Percentiles rank a stretch among this genome's conserved stretches.
Conservation (phyloP, 2,888 invertebrate genomes). For the Biston stratarius region DNA sequence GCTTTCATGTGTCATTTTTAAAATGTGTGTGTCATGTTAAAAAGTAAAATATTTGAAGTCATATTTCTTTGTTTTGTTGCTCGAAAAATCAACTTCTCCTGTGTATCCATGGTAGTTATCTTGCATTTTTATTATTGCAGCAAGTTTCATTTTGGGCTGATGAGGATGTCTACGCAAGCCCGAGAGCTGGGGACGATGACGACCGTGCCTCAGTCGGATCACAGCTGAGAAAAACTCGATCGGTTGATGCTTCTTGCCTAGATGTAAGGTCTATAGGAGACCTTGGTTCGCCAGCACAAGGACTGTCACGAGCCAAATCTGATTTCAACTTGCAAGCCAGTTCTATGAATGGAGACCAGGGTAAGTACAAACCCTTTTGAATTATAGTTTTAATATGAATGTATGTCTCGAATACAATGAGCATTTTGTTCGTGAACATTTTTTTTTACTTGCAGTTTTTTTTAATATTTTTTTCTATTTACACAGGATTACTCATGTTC, state of each 20-base stretch:
- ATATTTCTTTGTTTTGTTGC: no score
- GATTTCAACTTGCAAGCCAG: conserved; percentile 94
- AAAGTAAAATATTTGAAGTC: no score
- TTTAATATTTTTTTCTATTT: no score
- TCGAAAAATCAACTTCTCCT: no score
- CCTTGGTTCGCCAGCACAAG: conserved; percentile 88
- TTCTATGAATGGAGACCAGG: conserved; percentile 89
- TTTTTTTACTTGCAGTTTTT: no score
- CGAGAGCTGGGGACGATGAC: conserved; percentile 88
- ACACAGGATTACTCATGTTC: no score
- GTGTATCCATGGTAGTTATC: not conserved
- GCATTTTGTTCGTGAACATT: no score
- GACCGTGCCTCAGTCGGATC: conserved; percentile 91
- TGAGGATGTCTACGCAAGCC: conserved; percentile 90
- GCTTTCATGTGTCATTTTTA: no score
- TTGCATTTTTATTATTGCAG: conserved; percentile 66
- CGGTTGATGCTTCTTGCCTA: conserved; percentile 95
- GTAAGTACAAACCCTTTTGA: conserved; percentile 68
- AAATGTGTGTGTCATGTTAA: no score
- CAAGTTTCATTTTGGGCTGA: conserved; percentile 94
- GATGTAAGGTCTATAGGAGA: conserved; percentile 92
- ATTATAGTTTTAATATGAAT: not conserved
- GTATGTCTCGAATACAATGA: no score
- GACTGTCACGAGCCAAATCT: conserved; percentile 93
- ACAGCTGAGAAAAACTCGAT: conserved; percentile 94